Evolutionary conservation across 2,113 vertebrate species (phyloP), one percentile per base, ranked within the genome.

Genomic region (Microtus ochrogaster): DNA sequence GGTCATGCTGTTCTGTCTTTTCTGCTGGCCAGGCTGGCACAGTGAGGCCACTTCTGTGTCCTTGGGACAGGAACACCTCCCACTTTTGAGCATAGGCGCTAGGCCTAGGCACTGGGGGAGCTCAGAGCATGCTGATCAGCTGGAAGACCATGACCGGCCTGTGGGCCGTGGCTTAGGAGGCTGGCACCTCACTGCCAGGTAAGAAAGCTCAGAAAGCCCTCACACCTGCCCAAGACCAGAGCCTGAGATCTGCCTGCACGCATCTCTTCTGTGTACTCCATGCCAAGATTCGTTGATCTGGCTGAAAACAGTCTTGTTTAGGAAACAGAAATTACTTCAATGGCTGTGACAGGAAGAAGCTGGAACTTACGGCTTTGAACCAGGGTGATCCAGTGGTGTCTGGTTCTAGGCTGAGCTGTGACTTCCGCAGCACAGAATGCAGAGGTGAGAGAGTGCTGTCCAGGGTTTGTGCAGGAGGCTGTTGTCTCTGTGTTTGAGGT

Each of bases 311-410:
- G 6, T 22, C 16, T 39, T 39, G 3, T 10, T 55, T 44, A 84
- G 13, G 17, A 55, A 73, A 49, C 19, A 36, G 16, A 16, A 7
- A 0, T 73, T 26, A 24, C 24, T 89, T 26, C 2, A 65, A 21
- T 19, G 13, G 63, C 68, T 2, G 24, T 26, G 58, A 17, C 17
- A 39, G 73, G 68, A 44, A 63, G 22, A 33, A 21, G 21, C 89
- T 55, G 55, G 55, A 12, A 1, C 30, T 63, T 4, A 24, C 36
- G 7, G 7, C 84, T 81, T 73, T 36, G 74, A 79, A n/a, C 65
- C 47, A 47, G 41, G 39, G 52, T 28, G 1, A 0, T 8, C 17
- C 7, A 0, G n/a, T 4, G 2, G 24, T n/a, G 4, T 8, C 76
- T 28, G 16, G 36, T 68, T 96, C 73, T 33, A 5, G 7, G 33